Conservation (phyloP, 1,140 invertebrate genomes). For the Drosophila serrata region DNA sequence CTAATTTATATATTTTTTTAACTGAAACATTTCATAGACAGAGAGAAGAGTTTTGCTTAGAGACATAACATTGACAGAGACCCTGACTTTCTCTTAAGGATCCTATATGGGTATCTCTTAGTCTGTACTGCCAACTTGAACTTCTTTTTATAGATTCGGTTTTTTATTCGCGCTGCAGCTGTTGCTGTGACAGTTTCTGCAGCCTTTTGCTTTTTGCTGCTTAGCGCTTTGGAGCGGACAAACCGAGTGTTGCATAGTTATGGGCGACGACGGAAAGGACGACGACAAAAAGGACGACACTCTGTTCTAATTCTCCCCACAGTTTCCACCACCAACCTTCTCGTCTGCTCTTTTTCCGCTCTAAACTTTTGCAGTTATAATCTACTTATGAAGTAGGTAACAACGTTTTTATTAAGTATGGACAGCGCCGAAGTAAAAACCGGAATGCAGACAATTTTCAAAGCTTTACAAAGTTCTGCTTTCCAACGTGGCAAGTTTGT, state of each 20-base stretch:
- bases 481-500: conserved; percentile 23
- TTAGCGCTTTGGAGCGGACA: conserved; percentile 50
- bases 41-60: too few relatives aligned
- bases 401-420: conserved; percentile 65
- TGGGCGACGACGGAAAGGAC: conserved; percentile 3
- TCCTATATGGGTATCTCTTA: background rate
- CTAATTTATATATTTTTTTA: background rate
- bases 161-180: conserved; percentile 27
- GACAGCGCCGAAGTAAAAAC: conserved; percentile 13
- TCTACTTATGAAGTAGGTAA: conserved; percentile 72
- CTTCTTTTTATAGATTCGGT: conserved; percentile 29
- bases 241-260: conserved; percentile 73
- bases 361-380: conserved; percentile 68
- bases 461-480: conserved; percentile 29
- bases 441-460: conserved; percentile 43
- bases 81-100: too few relatives aligned
- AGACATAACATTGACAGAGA: too few relatives aligned
- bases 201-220: conserved; percentile 51
- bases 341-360: conserved; percentile 28
- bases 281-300: conserved; percentile 10
- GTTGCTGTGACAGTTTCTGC: conserved; percentile 44
- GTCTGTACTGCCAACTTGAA: conserved; percentile 1
- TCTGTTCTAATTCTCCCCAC: conserved; percentile 42
- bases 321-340: conserved; percentile 8
- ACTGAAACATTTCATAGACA: background rate